Percentiles rank a stretch among this genome's conserved stretches.
These are phyloP conservation scores for Peromyscus melanophrys DNA, from an alignment of 2,797 vertebrate genomes.

Conservation along the genomic window DNA sequence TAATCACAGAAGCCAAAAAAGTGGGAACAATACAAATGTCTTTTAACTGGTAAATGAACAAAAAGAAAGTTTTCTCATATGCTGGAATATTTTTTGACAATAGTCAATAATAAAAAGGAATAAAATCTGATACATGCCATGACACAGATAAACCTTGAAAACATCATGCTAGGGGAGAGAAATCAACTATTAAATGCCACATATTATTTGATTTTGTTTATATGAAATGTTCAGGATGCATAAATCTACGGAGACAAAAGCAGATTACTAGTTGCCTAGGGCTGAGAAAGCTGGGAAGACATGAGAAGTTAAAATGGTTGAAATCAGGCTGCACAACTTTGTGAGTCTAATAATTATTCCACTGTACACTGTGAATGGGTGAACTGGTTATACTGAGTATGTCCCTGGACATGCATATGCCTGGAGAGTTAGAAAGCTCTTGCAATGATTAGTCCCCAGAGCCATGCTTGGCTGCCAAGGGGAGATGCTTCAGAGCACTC, in stretches of 20 bases:
- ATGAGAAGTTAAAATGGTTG: conserved; percentile 10
- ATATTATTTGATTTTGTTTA: neutral
- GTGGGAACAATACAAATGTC: conserved; percentile 26
- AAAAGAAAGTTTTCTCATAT: neutral
- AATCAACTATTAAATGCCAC: neutral
- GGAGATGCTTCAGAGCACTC: conserved; percentile 9
- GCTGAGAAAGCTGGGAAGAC: neutral
- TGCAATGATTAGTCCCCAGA: conserved; percentile 23
- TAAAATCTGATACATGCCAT: neutral
- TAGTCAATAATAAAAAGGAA: conserved; percentile 59
- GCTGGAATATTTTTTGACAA: conserved; percentile 6
- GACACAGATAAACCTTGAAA: conserved; percentile 1
- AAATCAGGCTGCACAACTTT: conserved; percentile 45
- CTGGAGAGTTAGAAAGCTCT: neutral
- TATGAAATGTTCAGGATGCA: conserved; percentile 22
- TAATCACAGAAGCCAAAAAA: conserved; percentile 39
- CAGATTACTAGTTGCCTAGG: conserved; percentile 41
- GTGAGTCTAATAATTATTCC: conserved; percentile 45
- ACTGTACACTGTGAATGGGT: neutral
- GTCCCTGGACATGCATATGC: neutral
- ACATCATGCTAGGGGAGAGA: neutral
- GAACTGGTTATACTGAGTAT: neutral
- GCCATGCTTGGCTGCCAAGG: neutral
- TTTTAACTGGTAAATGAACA: neutral
- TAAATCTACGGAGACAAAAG: conserved; percentile 49